These are phyloP conservation scores for Drosophila conformis DNA, from an alignment of 2,888 invertebrate genomes.

Conservation along the genomic window DNA sequence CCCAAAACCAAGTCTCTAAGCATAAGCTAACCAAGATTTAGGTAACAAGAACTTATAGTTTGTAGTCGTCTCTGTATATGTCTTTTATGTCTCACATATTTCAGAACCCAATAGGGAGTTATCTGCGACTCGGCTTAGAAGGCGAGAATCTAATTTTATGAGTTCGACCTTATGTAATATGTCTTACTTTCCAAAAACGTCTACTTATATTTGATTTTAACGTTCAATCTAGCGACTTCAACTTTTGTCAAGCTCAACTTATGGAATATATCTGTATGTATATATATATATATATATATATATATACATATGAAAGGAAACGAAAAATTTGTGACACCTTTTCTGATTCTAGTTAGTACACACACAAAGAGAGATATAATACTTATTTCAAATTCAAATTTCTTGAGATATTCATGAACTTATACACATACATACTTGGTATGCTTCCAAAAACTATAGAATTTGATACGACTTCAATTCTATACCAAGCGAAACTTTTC, in stretches of 20 bases:
- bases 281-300: not conserved
- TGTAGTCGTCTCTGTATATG: conserved; percentile 41
- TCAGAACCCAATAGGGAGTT: conserved; percentile 30
- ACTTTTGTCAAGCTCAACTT: conserved; percentile 65
- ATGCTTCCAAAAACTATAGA: conserved; percentile 28
- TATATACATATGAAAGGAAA: conserved; percentile 8
- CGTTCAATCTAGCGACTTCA: conserved; percentile 66
- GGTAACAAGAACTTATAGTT: conserved; percentile 34
- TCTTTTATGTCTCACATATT: conserved; percentile 45
- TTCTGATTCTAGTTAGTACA: conserved; percentile 36
- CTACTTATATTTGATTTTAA: conserved; percentile 34
- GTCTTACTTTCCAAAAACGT: conserved; percentile 59
- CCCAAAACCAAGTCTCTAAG: conserved; percentile 11
- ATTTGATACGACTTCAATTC: conserved; percentile 8
- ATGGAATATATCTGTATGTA: conserved; percentile 16
- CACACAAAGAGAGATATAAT: conserved; percentile 16
- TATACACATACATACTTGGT: conserved; percentile 10
- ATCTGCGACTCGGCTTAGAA: conserved; percentile 20
- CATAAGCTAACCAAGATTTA: conserved; percentile 29
- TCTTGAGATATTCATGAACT: conserved; percentile 11
- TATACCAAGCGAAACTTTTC: not conserved
- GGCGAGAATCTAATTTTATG: conserved; percentile 29
- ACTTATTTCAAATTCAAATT: conserved; percentile 24
- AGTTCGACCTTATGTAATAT: conserved; percentile 31
- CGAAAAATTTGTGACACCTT: conserved; percentile 30